A percentile compares a stretch with the other conserved stretches of the same genome.
These are phyloP conservation scores for Zaprionus vittiger DNA, from an alignment of 1,140 invertebrate species.

Conservation along the genomic window DNA sequence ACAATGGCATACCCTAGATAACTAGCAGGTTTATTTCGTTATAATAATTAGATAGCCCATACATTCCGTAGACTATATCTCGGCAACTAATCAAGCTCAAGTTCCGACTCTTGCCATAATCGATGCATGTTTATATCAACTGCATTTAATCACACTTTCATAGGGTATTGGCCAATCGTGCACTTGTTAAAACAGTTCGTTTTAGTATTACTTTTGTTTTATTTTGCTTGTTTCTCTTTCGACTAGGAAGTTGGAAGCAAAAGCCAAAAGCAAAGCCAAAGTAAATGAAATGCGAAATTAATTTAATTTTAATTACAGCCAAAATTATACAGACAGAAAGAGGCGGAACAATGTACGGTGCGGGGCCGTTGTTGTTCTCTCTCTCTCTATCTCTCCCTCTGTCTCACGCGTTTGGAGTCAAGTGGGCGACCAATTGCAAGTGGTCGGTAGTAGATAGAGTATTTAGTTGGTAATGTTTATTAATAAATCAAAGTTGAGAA, in stretches of 20 bases:
- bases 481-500: slow-evolving; percentile 41
- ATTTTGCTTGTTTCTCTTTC: slow-evolving; percentile 1
- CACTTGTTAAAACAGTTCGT: neutral
- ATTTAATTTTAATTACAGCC: slow-evolving; percentile 36
- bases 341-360: neutral
- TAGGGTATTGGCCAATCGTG: neutral
- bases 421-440: slow-evolving; percentile 4
- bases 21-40: too few relatives aligned
- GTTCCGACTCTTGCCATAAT: too few relatives aligned
- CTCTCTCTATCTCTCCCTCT: neutral
- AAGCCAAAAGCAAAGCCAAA: neutral
- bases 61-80: too few relatives aligned
- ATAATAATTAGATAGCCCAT: too few relatives aligned
- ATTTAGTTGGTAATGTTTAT: slow-evolving; percentile 17
- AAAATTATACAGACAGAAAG: slow-evolving; percentile 8
- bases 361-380: neutral
- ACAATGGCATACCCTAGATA: neutral
- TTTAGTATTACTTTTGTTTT: neutral
- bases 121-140: neutral
- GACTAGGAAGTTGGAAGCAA: slow-evolving; percentile 4
- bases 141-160: neutral
- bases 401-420: slow-evolving; percentile 7
- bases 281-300: slow-evolving; percentile 17
- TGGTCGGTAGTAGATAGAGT: neutral
- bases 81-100: too few relatives aligned